phyloP scores from a whole-genome alignment of 2,113 vertebrate genomes.

The Mellivora capensis region DNA sequence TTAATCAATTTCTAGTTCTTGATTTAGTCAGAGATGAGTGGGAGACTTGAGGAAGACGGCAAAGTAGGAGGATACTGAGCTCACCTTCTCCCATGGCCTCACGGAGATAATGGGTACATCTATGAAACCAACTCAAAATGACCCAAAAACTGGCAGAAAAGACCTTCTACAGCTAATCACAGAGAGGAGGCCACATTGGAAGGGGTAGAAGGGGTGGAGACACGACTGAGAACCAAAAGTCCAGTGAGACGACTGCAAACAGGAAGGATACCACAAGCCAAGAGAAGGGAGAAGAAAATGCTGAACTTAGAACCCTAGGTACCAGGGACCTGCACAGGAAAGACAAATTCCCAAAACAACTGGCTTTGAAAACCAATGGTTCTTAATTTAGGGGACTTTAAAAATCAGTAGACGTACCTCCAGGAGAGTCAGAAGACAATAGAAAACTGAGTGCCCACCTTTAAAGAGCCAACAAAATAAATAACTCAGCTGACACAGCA shows the following conservation, averaged over 20 bases:
- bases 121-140: background rate
- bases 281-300: background rate
- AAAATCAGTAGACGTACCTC: background rate
- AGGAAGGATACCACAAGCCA: background rate
- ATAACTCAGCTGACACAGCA: background rate
- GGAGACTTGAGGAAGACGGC: background rate
- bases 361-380: background rate
- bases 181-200: background rate
- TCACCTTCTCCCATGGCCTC: background rate
- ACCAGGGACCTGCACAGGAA: background rate
- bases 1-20: background rate
- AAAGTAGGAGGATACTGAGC: background rate
- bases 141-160: background rate
- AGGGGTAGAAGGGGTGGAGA: background rate
- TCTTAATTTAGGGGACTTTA: background rate
- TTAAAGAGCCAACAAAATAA: background rate
- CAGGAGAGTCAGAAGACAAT: background rate
- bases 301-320: background rate
- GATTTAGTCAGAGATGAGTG: background rate
- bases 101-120: background rate
- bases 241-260: background rate
- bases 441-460: background rate
- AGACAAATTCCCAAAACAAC: background rate
- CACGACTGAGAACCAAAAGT: background rate
- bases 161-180: background rate